phyloP scores from a whole-genome alignment of 2,797 vertebrate genomes.

The Lepilemur ruficaudatus region DNA sequence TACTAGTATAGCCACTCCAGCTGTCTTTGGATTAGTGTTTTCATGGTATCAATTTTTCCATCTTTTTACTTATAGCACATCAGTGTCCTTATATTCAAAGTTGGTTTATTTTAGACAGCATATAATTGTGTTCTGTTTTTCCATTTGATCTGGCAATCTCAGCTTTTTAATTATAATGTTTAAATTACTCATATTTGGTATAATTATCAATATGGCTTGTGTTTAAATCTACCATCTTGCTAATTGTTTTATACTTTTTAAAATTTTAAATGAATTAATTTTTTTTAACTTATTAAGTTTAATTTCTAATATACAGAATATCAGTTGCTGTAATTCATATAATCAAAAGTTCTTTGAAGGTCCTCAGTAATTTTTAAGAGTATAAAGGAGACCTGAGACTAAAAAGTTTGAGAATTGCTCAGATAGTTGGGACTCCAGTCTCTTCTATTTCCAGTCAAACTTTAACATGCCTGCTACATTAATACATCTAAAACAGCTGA shows the following conservation, averaged over 20 bases:
- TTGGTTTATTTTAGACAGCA: not conserved
- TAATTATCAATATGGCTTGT: not conserved
- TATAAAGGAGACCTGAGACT: no score
- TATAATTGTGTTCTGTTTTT: not conserved
- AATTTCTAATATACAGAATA: not conserved
- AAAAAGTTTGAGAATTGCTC: not conserved
- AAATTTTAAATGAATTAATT: slow-evolving; percentile 1
- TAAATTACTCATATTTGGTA: not conserved
- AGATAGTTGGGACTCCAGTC: not conserved
- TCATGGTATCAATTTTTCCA: not conserved
- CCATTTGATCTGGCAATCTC: not conserved
- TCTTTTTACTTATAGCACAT: not conserved
- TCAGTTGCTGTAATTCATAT: not conserved
- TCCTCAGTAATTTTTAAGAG: not conserved
- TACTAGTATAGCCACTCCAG: not conserved
- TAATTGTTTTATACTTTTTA: not conserved
- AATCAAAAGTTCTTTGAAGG: not conserved
- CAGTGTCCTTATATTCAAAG: not conserved
- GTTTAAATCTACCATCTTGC: not conserved
- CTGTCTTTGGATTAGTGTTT: not conserved
- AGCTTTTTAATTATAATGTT: not conserved
- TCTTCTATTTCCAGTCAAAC: not conserved
- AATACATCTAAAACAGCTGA: not conserved
- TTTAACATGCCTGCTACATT: not conserved
- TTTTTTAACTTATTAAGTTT: slow-evolving; percentile 12